A percentile compares a stretch with the other conserved stretches of the same genome.
Evolutionary conservation across 2,888 invertebrate species (phyloP).

Genomic region (Mylabris sibirica): DNA sequence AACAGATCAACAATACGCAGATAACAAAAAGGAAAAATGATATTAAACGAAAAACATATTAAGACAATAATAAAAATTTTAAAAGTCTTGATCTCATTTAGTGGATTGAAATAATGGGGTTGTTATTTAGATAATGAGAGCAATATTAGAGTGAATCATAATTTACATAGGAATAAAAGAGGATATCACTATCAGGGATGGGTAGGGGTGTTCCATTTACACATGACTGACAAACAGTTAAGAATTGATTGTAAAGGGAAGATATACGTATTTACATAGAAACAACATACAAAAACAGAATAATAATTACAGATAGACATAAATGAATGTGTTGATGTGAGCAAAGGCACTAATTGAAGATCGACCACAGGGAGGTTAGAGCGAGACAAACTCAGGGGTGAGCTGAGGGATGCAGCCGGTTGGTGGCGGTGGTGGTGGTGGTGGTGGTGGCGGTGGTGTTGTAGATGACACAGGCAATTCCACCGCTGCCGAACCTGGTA

Average conservation of each 20-base stretch:
- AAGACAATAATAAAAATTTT: slow-evolving; percentile 31
- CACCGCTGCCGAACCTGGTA: slow-evolving; percentile 69
- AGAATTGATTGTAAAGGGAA: slow-evolving; percentile 28
- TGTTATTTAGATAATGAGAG: slow-evolving; percentile 23
- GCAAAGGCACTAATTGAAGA: slow-evolving; percentile 63
- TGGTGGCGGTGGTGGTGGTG: slow-evolving; percentile 67
- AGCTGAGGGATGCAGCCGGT: slow-evolving; percentile 65
- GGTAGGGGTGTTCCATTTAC: slow-evolving; percentile 29
- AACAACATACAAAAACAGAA: slow-evolving; percentile 37
- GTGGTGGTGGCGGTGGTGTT: slow-evolving; percentile 68
- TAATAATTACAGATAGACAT: slow-evolving; percentile 26
- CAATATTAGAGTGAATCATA: slow-evolving; percentile 11
- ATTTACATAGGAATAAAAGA: slow-evolving; percentile 15
- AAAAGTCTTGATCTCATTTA: slow-evolving; percentile 39
- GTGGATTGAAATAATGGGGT: slow-evolving; percentile 13
- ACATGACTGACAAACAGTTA: slow-evolving; percentile 34
- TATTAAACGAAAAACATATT: slow-evolving; percentile 25
- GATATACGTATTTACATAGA: slow-evolving; percentile 32
- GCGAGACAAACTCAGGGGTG: slow-evolving; percentile 67
- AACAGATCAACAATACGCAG: slow-evolving; percentile 57
- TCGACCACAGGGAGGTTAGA: slow-evolving; percentile 61
- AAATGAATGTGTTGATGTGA: slow-evolving; percentile 50
- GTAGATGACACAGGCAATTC: slow-evolving; percentile 65
- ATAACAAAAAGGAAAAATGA: slow-evolving; percentile 50
- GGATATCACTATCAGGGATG: slow-evolving; percentile 26